Base-by-base conservation (phyloP, 2,888 invertebrate species). In the Mimumesa dahlbomi region DNA sequence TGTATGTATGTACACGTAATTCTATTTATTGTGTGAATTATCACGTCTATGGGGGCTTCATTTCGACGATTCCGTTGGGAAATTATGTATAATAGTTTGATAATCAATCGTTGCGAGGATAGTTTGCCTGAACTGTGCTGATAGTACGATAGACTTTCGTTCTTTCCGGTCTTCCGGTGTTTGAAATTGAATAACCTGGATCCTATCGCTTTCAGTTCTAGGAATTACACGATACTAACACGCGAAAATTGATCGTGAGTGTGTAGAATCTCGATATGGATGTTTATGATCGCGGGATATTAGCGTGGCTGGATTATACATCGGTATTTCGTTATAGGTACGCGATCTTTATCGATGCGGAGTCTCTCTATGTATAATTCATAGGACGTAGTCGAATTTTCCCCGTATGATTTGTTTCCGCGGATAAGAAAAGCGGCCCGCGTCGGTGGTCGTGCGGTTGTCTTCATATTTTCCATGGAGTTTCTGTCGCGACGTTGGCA, bases 381-480 rank as follows among this genome's bases (percentile, higher is more conserved):
- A n/a, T n/a, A n/a, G n/a, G n/a, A n/a, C n/a, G n/a, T n/a, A n/a
- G n/a, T n/a, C n/a, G n/a, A n/a, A n/a, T n/a, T n/a, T 67, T 66
- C 46, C 36, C 21, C 48, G 46, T 45, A 43, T 70, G 70, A 77
- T 77, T 76, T 77, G 69, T 64, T 40, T 4, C n/a, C 16, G 14
- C 9, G 54, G 38, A 63, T 61, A 73, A 70, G 59, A n/a, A n/a
- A n/a, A n/a, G n/a, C n/a, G n/a, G n/a, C n/a, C n/a, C n/a, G n/a
- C n/a, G n/a, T n/a, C n/a, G n/a, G n/a, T n/a, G n/a, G n/a, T n/a
- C 14, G 73, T 43, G 63, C 57, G 21, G 45, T 69, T 66, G 64
- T 73, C 77, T 66, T 67, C 75, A 66, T 77, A 77, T 77, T 69
- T 75, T 49, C 57, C 64, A n/a, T n/a, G 16, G 54, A 69, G 64